Base-by-base conservation (phyloP, 2,113 vertebrate genomes). In the Anolis sagrei region DNA sequence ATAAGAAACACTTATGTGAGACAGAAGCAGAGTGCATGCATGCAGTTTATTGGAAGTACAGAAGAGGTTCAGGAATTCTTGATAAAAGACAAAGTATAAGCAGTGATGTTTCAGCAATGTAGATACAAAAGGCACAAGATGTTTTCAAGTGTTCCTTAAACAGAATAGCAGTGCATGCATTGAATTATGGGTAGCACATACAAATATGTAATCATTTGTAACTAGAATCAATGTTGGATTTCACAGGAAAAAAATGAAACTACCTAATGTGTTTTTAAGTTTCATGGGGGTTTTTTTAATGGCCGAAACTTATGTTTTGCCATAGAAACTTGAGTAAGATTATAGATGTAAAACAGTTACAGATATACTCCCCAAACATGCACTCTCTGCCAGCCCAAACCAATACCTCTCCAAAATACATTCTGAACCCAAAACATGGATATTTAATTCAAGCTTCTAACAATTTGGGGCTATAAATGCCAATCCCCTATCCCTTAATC, bases 21-120 rank as follows among this genome's bases (percentile, higher is more conserved):
- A 49, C 70, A 36, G 34, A 75, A 36, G 69, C 58, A 44, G 54
- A 66, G 58, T 36, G 78, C 58, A 86, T 81, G 84, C 78, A 86
- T 86, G 84, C 78, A 86, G 44, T 86, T 86, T 86, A 86, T 81
- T 86, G 58, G 32, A 81, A 81, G 80, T 75, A 51, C 70, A 86
- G 84, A 86, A 36, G 78, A 49, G 61, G 76, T 5, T 49, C 72
- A 36, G 2, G 70, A 66, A 23, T 13, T 74, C 39, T 86, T 80
- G 32, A 81, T 36, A 14, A 81, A 78, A 51, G 79, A 68, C 66
- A 81, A 86, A 86, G 48, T 62, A 32, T 51, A 86, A n/a, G 64
- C 64, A 79, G 27, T 34, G 68, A 27, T 54, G 32, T 82, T 58
- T 72, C 48, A 72, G n/a, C 32, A n/a, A 75, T 78, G 32, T 36